phyloP scores from a whole-genome alignment of 2,797 vertebrate species.

The Uromys caudimaculatus region DNA sequence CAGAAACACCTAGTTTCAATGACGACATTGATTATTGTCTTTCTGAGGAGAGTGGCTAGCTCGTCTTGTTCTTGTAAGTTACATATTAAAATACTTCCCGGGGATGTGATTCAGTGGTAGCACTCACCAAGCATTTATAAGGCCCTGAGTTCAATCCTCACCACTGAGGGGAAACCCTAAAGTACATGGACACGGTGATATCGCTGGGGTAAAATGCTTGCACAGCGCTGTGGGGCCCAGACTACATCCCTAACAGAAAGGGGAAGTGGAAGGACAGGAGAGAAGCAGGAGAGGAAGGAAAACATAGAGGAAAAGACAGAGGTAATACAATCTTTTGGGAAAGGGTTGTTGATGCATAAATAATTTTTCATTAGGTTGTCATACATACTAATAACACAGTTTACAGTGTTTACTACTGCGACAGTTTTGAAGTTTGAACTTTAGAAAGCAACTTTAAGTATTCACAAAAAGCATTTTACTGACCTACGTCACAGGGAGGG shows the following conservation, averaged over 20 bases:
- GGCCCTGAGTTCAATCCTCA: neutral
- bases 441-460: conserved; percentile 52
- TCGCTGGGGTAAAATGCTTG: neutral
- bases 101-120: neutral
- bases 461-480: conserved; percentile 58
- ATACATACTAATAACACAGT: neutral
- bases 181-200: neutral
- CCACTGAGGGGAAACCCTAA: neutral
- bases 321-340: neutral
- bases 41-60: neutral
- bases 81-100: conserved; percentile 11
- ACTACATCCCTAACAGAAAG: neutral
- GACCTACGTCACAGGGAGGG: neutral
- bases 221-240: neutral
- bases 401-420: neutral
- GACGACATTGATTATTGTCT: conserved; percentile 56
- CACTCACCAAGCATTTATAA: neutral
- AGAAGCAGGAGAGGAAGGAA: neutral
- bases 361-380: neutral
- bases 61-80: conserved; percentile 37
- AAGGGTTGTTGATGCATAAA: neutral
- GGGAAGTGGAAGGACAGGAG: neutral
- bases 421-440: conserved; percentile 53
- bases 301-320: neutral
- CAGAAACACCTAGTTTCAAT: conserved; percentile 46